Conservation (phyloP, 1,140 invertebrate species). For the Bombus superbus region DNA sequence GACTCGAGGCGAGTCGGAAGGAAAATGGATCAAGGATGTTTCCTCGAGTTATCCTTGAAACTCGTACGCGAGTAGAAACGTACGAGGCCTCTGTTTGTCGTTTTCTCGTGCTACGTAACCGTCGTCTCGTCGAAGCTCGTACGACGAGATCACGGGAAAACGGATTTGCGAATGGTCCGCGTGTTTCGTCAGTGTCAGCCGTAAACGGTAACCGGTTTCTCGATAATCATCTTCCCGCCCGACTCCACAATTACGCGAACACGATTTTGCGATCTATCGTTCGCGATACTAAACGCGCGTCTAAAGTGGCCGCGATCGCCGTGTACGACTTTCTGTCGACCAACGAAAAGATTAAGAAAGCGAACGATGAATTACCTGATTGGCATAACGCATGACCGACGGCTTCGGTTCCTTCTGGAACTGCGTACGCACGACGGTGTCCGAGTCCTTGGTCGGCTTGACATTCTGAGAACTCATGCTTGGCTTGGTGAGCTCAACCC, state of each 20-base stretch:
- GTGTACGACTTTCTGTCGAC: neutral
- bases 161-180: neutral
- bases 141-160: neutral
- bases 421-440: constrained; percentile 23
- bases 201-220: too few relatives aligned
- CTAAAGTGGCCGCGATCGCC: rapidly evolving
- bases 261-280: neutral
- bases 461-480: constrained; percentile 60
- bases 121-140: too few relatives aligned
- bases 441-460: constrained; percentile 45
- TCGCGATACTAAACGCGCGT: neutral
- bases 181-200: too few relatives aligned
- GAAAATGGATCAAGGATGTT: constrained; percentile 55
- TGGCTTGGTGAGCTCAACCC: constrained; percentile 28
- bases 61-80: constrained; percentile 22
- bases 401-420: constrained; percentile 57
- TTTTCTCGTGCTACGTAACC: neutral
- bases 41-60: constrained; percentile 36
- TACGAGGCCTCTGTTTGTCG: neutral
- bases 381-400: constrained; percentile 20
- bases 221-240: too few relatives aligned
- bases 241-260: neutral
- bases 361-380: constrained; percentile 59
- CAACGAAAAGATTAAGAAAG: neutral
- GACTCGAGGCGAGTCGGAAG: constrained; percentile 10